Base-by-base conservation (phyloP, 2,888 invertebrate genomes). In the Drosophila lacicola region DNA sequence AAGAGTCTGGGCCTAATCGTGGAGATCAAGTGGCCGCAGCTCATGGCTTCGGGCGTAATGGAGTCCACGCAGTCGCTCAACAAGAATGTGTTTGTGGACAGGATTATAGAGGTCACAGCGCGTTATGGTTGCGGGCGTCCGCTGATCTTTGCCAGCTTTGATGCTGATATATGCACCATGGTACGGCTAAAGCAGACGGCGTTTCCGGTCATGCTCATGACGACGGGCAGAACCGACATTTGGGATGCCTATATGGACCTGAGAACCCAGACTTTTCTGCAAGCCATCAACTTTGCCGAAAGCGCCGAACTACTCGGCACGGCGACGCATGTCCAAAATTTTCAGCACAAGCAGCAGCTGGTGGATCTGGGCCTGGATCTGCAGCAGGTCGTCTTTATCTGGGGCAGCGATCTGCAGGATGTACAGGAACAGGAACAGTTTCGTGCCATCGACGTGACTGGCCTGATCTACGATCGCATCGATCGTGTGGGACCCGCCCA, bases 21-120 rank as follows among this genome's bases (percentile, higher is more conserved):
- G 66, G 99, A 99, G 93, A 95, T 99, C 55, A 99, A 99, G 92
- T 99, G 98, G 96, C 98, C 98, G 0, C 97, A 98, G 95, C 95
- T 96, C 79, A 92, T 96, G 71, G 93, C 95, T 92, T 96, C 97
- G 91, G 98, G 97, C 33, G 95, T 95, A 0, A 95, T 95, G 91
- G 98, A 98, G 91, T 93, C 97, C 46, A 95, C 96, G 82, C 96
- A 97, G 92, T 75, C 79, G 4, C 95, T 96, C 81, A 98, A 99
- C 92, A 95, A 98, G 91, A 99, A 99, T 92, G 93, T 95, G 66
- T 99, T 97, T 92, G 94, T 99, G 78, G 98, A 99, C 93, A 90
- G 95, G 90, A 95, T 96, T 53, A 93, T 99, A 49, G 95, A 96
- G 91, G 96, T 95, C 1, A 96, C 98, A 0, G 92, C 98, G 75